Base-by-base conservation (phyloP, 64 coral and sea anemone genomes). In the Trachythela sp. region DNA sequence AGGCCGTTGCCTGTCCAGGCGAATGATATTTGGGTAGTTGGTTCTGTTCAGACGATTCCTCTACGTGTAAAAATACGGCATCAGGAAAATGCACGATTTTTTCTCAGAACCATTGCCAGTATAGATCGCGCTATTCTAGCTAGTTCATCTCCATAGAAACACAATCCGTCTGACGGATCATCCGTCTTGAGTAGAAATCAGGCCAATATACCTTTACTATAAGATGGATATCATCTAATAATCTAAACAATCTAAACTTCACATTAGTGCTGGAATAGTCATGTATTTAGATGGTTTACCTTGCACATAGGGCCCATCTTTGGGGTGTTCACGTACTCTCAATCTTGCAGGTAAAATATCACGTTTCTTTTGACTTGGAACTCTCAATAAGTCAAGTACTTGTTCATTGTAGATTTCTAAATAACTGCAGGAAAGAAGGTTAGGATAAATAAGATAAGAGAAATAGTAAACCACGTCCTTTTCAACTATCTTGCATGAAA, bases 361-460 rank as follows among this genome's bases (percentile, higher is more conserved):
- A n/a, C 56, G 88, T 71, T 92, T 92, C 27, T 93, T 92, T 14
- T 94, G 45, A 39, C 90, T 94, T 30, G 88, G 87, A 22, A 90
- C 87, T 90, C 95, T 89, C 8, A 97, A 86, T 71, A 97, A 83
- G 70, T 97, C 95, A 40, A 92, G 86, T 15, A 94, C 95, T 84
- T 97, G 92, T 52, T 97, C 95, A 90, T 97, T 97, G 83, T 97
- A 97, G 77, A 97, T 97, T 83, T 97, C 95, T 43, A 92, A 83
- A 60, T 97, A 97, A 60, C 95, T 97, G 24, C 11, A 85, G 70
- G 71, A 76, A 45, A 42, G 9, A 89, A 5, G 35, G 1, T 9
- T 48, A 42, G 14, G 41, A 29, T 35, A 85, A 4, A 31, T 38
- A 7, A 80, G 30, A 26, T 89, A 1, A 11, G 77, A 1, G 20